Percentiles rank a stretch among this genome's conserved stretches.
These are phyloP conservation scores for Ceyx cyanopectus DNA, from an alignment of 2,113 vertebrate genomes.

Conservation along the genomic window DNA sequence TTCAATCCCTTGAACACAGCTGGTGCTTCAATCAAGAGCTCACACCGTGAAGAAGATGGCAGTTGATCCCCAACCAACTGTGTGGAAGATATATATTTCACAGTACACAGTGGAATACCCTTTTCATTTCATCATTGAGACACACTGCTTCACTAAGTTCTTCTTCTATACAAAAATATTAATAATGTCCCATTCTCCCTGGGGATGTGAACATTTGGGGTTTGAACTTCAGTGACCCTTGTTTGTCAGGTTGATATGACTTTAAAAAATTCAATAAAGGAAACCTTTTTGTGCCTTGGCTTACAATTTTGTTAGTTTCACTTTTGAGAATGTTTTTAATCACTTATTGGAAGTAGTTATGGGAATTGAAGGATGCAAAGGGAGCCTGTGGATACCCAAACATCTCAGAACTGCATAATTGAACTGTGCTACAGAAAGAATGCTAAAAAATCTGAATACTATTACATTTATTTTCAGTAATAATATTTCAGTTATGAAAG, in stretches of 20 bases:
- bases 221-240: slow-evolving; percentile 69
- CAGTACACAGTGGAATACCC: slow-evolving; percentile 61
- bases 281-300: slow-evolving; percentile 18
- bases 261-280: slow-evolving; percentile 69
- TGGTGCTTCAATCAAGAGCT: slow-evolving; percentile 77
- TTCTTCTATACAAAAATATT: slow-evolving; percentile 75
- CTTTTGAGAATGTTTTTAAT: slow-evolving; percentile 53
- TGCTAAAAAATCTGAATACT: background rate
- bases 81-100: slow-evolving; percentile 67
- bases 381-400: background rate
- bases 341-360: background rate
- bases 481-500: background rate
- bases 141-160: slow-evolving; percentile 58
- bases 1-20: slow-evolving; percentile 78
- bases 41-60: slow-evolving; percentile 74
- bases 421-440: background rate
- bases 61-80: slow-evolving; percentile 69
- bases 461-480: background rate
- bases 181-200: slow-evolving; percentile 68
- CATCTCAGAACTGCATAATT: background rate
- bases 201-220: slow-evolving; percentile 64
- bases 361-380: background rate
- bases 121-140: slow-evolving; percentile 70
- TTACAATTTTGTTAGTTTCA: slow-evolving; percentile 12
- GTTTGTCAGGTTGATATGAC: slow-evolving; percentile 71